These are phyloP conservation scores for Nemoura dubitans DNA, from an alignment of 2,888 invertebrate species.

Conservation along the genomic window DNA sequence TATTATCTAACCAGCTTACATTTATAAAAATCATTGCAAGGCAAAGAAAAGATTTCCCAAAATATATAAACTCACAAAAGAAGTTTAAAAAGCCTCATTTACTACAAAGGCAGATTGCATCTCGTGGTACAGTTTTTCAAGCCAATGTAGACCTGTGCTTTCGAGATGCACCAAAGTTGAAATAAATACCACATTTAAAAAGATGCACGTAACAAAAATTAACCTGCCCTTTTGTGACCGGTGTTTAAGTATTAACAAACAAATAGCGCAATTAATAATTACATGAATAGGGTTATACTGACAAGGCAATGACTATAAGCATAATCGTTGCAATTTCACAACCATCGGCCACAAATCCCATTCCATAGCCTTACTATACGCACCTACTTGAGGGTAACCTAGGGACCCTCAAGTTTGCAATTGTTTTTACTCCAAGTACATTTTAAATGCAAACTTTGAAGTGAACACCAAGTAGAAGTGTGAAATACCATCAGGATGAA, in stretches of 20 bases:
- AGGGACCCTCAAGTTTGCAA: not conserved
- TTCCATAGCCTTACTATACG: not conserved
- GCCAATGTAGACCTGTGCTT: too few species aligned
- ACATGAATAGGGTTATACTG: too few species aligned
- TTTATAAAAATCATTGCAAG: not conserved
- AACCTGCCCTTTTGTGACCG: not conserved
- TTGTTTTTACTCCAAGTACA: not conserved
- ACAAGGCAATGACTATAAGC: too few species aligned
- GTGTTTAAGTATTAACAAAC: not conserved
- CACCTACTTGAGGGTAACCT: too few species aligned
- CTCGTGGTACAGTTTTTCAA: too few species aligned
- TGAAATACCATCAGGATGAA: not conserved
- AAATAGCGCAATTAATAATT: not conserved
- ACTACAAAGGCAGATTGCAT: too few species aligned
- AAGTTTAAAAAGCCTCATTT: too few species aligned
- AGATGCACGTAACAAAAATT: not conserved
- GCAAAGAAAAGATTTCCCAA: not conserved
- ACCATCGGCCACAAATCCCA: not conserved
- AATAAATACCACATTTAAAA: too few species aligned
- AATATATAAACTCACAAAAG: not conserved
- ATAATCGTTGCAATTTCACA: not conserved
- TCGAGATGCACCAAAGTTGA: too few species aligned
- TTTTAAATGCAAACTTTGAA: not conserved
- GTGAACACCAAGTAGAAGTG: not conserved
- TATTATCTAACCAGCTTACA: not conserved